These are phyloP conservation scores for Arnoldichthys spilopterus DNA, from an alignment of 2,797 vertebrate genomes.

Conservation along the genomic window DNA sequence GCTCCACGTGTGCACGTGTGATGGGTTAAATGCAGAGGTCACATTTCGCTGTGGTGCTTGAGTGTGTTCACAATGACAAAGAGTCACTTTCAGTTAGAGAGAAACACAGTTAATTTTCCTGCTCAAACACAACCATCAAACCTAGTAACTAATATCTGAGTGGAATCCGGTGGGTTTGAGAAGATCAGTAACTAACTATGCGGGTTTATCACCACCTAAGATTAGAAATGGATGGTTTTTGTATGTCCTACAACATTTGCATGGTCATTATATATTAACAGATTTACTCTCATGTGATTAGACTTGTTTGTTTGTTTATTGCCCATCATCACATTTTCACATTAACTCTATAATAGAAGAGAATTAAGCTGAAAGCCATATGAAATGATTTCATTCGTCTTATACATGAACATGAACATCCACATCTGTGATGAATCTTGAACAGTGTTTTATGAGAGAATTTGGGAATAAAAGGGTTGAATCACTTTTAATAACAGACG, in stretches of 20 bases:
- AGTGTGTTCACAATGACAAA: too few relatives aligned
- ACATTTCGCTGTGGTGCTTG: too few relatives aligned
- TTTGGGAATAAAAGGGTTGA: slow-evolving; percentile 36
- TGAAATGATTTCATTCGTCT: slow-evolving; percentile 50
- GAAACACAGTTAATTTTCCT: too few relatives aligned
- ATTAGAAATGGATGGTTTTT: neutral
- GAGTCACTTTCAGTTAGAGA: too few relatives aligned
- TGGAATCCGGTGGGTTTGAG: too few relatives aligned
- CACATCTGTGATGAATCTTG: slow-evolving; percentile 57
- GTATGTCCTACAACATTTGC: neutral
- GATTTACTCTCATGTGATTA: neutral
- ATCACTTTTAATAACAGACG: slow-evolving; percentile 44
- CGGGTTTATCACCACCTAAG: too few relatives aligned
- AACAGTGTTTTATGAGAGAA: slow-evolving; percentile 26
- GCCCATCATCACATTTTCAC: slow-evolving; percentile 27
- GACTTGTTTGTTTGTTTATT: slow-evolving; percentile 25
- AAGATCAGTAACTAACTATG: too few relatives aligned
- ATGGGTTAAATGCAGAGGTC: too few relatives aligned
- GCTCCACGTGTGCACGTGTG: too few relatives aligned
- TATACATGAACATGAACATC: slow-evolving; percentile 41
- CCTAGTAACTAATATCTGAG: too few relatives aligned
- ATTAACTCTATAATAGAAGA: slow-evolving; percentile 13
- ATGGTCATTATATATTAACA: neutral
- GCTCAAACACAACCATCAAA: too few relatives aligned
- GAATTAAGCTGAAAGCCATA: slow-evolving; percentile 13